Evolutionary conservation across 2,113 vertebrate genomes (phyloP), one percentile per base, ranked within the genome.

Genomic region (Erinaceus europaeus): DNA sequence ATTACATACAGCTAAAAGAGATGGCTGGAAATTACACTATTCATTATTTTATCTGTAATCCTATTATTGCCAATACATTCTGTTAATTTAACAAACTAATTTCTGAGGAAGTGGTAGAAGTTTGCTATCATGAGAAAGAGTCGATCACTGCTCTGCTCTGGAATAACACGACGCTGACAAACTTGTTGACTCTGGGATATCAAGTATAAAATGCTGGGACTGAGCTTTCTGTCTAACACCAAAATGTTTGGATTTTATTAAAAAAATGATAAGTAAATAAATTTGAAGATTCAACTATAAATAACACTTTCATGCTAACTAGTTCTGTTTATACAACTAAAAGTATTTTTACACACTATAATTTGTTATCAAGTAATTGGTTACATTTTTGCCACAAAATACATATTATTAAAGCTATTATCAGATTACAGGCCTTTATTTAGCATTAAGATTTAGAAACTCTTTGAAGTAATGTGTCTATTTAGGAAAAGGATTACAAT

Each of bases 171-270:
- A n/a, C n/a, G n/a, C n/a, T n/a, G n/a, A n/a, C n/a, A n/a, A n/a
- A n/a, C n/a, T n/a, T n/a, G n/a, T n/a, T n/a, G n/a, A n/a, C n/a
- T n/a, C n/a, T n/a, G n/a, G n/a, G n/a, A n/a, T n/a, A n/a, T n/a
- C n/a, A n/a, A n/a, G n/a, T n/a, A n/a, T n/a, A n/a, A n/a, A n/a
- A n/a, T n/a, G n/a, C n/a, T n/a, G n/a, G n/a, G n/a, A n/a, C n/a
- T n/a, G n/a, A n/a, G n/a, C n/a, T n/a, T n/a, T n/a, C n/a, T n/a
- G n/a, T n/a, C n/a, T n/a, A n/a, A n/a, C n/a, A n/a, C n/a, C n/a
- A n/a, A n/a, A n/a, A n/a, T n/a, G n/a, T n/a, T 71, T 85, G 25
- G 57, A 67, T 72, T 90, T 69, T 82, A 79, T 50, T 78, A 65
- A 71, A 42, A 29, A 67, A 25, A 5, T 82, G 5, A 6, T 85